Evolutionary conservation across 2,888 invertebrate species (phyloP), one percentile per base, ranked within the genome.

Genomic region (Drosophila anceps): DNA sequence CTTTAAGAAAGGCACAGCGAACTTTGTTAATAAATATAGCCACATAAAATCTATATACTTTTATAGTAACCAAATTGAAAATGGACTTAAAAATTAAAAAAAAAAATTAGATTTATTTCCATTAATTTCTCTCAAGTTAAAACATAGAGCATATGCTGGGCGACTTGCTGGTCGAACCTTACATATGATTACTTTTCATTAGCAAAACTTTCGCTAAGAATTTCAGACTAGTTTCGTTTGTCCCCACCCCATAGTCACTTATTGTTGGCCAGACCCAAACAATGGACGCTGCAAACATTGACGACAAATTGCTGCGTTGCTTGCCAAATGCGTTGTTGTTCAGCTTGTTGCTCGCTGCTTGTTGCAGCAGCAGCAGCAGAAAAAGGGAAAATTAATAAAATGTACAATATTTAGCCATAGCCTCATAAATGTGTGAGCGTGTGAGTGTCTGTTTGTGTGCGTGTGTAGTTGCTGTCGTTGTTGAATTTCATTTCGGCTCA

Each of bases 261-360:
- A 51, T 8, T 33, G 33, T 37, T 35, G 4, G n/a, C 24, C 31
- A 27, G 24, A 10, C 0, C 7, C 70, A 20, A 51, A 63, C 41
- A 69, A 53, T 69, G 55, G 24, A 53, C 33, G 67, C 35, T 58
- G 39, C 35, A 6, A 51, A 48, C 61, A 79, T 70, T 54, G 66
- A 60, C 63, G 73, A 81, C 84, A 84, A 84, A 84, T 84, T 88
- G 87, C 84, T 74, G 69, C 83, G 73, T 67, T 81, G 58, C 37
- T 51, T 51, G 57, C 24, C 66, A 60, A 67, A 60, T 69, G 64
- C 37, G 43, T 31, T 63, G 60, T 63, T 60, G 55, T 51, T 43
- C 66, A 29, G 58, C 37, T 27, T 39, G 31, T n/a, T n/a, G n/a
- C n/a, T n/a, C n/a, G n/a, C n/a, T n/a, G n/a, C 60, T 44, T 51